Evolutionary conservation across 2,797 vertebrate species (phyloP), one percentile per base, ranked within the genome.

Genomic region (Liparis tanakae): DNA sequence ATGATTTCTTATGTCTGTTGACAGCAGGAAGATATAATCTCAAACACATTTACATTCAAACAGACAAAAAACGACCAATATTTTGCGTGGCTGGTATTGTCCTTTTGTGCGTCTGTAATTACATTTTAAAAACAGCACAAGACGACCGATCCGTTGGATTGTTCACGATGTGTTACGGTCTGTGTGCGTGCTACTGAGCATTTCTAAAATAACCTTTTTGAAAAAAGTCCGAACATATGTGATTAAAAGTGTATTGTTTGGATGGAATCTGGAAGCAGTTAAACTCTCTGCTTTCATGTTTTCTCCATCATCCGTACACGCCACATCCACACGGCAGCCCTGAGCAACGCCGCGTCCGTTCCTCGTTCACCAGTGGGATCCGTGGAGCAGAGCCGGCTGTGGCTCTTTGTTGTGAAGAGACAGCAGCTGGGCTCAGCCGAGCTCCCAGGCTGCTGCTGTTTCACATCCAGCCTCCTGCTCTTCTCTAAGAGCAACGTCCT

Each of bases 351-450:
- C 75, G 71, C 3, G 56, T 64, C 51, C 1, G 0, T 34, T 51
- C 43, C 54, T 63, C 9, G 60, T 48, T 72, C n/a, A 55, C 17
- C 18, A 56, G 48, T 0, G 6, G 59, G 36, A 44, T 12, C 20
- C 51, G 78, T 54, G 67, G 60, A 70, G 30, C 44, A n/a, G 37
- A 1, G 37, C 1, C 3, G 39, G 20, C 53, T 51, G 14, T 20
- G 41, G 20, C 48, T 60, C 10, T 2, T 17, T 33, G 36, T 30
- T 60, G 41, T 51, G 33, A 56, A 34, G 70, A 51, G 10, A 53
- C 59, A 66, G 39, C 72, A 72, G 71, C 46, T 65, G 67, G 48
- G 30, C 66, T n/a, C 25, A 66, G 22, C 65, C 25, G 1, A 73
- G 43, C 62, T 39, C 33, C 15, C 34, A 39, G 37, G 18, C 63